Base-by-base conservation (phyloP, 2,888 invertebrate species). In the Drosophila neotestacea region DNA sequence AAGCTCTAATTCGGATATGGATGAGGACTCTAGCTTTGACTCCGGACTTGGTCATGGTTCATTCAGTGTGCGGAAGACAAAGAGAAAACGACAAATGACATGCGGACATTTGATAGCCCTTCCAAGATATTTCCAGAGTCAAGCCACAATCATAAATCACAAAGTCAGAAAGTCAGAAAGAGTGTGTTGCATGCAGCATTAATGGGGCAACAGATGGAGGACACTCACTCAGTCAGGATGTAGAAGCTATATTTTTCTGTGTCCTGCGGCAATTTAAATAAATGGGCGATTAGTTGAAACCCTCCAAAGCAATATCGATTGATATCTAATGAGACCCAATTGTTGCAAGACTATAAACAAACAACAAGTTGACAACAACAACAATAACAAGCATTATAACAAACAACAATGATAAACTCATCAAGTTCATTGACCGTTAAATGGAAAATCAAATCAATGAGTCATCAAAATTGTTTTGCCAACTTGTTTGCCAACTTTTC, bases 371-470 rank as follows among this genome's bases (percentile, higher is more conserved):
- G 36, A 61, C 13, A 72, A 46, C 59, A 65, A 22, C 22, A 32
- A 7, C 6, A 6, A 67, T 28, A 54, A 51, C 1, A 32, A 7
- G 27, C 64, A 62, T 16, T 52, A 67, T 55, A 64, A 34, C 22
- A 50, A 50, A 48, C 4, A 38, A 10, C 28, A 52, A 63, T 36
- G 54, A 65, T 59, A 42, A 52, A 62, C 38, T 52, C 55, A 70
- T 70, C 66, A 42, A 62, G 88, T 81, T 85, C 85, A 77, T 63
- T 77, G 85, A 72, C 81, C 88, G 73, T 73, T 70, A 69, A 85
- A 87, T 77, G 79, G 74, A 74, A 79, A 81, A 85, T 79, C 67
- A 80, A 85, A 85, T 80, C 81, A 69, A 82, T 79, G 85, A 81
- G 44, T 75, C 82, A 85, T 79, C 77, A 71, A 65, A 67, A 77